phyloP scores from a whole-genome alignment of 2,113 vertebrate genomes.

The Channa maculata region DNA sequence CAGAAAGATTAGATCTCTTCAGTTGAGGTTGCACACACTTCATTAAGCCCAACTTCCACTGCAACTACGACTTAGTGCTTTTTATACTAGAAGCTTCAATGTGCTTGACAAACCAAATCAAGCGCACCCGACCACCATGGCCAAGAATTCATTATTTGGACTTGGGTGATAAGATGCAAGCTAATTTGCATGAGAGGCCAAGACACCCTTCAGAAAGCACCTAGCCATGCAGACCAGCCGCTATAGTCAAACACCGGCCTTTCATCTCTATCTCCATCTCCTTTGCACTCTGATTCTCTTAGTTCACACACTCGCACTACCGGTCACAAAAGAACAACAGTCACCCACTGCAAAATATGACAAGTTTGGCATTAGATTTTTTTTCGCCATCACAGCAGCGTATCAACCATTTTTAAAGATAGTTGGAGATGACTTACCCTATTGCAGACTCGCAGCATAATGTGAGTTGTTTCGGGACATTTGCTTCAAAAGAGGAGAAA shows the following conservation, averaged over 20 bases:
- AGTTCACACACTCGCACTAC: constrained; percentile 23
- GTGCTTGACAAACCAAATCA: constrained; percentile 52
- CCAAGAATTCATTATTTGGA: constrained; percentile 62
- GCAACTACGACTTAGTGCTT: constrained; percentile 16
- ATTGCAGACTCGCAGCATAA: not conserved
- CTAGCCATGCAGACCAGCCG: constrained; percentile 29
- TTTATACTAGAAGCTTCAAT: constrained; percentile 45
- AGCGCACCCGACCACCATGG: constrained; percentile 34
- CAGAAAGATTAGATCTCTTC: constrained; percentile 28
- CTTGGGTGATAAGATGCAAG: constrained; percentile 54
- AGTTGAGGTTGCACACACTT: constrained; percentile 41
- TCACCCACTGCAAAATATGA: constrained; percentile 26
- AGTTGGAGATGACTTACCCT: not conserved
- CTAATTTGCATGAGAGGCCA: constrained; percentile 67
- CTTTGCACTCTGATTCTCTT: constrained; percentile 44
- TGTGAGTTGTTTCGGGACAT: constrained; percentile 24
- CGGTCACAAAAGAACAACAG: constrained; percentile 33
- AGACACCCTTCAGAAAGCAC: constrained; percentile 58
- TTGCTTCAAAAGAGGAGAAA: constrained; percentile 18
- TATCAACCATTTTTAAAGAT: constrained; percentile 23
- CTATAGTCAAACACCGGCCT: constrained; percentile 26
- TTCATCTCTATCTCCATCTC: constrained; percentile 48
- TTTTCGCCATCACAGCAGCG: constrained; percentile 19
- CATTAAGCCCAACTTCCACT: constrained; percentile 41
- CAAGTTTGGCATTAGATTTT: constrained; percentile 18